Evolutionary conservation across 2,888 invertebrate genomes (phyloP).

Genomic region (Synanthedon vespiformis): DNA sequence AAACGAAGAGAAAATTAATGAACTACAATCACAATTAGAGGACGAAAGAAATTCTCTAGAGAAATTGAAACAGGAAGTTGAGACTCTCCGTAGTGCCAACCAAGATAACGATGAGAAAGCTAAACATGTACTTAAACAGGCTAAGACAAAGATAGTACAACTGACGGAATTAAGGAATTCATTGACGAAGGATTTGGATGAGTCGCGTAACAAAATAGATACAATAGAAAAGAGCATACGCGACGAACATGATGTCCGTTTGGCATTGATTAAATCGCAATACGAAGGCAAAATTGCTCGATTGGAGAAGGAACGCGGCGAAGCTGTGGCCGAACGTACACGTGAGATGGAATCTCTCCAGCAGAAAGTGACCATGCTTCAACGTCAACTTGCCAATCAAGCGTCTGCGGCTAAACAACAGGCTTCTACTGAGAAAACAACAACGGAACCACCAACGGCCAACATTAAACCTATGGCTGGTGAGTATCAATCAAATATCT

Average conservation of each 20-base stretch:
- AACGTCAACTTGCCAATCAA: conserved; percentile 78
- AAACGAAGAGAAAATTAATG: conserved; percentile 60
- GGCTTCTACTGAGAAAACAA: conserved; percentile 65
- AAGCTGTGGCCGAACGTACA: conserved; percentile 71
- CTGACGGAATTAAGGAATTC: conserved; percentile 77
- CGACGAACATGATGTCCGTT: conserved; percentile 68
- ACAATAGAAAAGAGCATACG: conserved; percentile 63
- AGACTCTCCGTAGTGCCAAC: conserved; percentile 65
- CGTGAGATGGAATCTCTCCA: conserved; percentile 78
- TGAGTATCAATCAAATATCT: conserved; percentile 24
- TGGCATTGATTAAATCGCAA: conserved; percentile 76
- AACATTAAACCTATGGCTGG: conserved; percentile 96
- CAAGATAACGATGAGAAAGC: conserved; percentile 75
- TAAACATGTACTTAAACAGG: conserved; percentile 77
- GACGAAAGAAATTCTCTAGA: conserved; percentile 72
- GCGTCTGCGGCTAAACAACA: conserved; percentile 77
- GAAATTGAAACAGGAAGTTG: conserved; percentile 74
- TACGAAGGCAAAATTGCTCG: conserved; percentile 77
- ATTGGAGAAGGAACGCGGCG: conserved; percentile 79
- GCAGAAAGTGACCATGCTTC: conserved; percentile 77
- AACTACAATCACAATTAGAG: conserved; percentile 50
- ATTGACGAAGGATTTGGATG: conserved; percentile 70
- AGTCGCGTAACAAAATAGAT: conserved; percentile 61
- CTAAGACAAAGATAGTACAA: conserved; percentile 79
- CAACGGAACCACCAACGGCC: conserved; percentile 79